Evolutionary conservation across 2,797 vertebrate genomes (phyloP), one percentile per base, ranked within the genome.

Genomic region (Macrochelys suwanniensis): DNA sequence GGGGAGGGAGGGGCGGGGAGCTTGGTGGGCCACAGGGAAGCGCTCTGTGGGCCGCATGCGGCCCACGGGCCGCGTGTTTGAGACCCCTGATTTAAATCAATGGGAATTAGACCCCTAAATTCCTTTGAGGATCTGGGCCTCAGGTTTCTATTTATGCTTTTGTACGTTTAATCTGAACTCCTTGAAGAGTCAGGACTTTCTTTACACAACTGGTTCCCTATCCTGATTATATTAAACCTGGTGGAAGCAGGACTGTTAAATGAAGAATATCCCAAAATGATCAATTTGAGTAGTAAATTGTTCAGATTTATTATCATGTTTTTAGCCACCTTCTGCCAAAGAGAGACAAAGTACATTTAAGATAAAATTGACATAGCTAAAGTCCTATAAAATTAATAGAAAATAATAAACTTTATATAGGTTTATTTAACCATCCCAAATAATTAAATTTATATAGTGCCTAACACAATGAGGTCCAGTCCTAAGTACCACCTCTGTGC

Each of bases 111-210:
- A 61, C 31, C 13, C 31, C 31, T 61, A 15, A 33, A 33, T 61
- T 61, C 31, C 31, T 61, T 61, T 61, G 31, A 33, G 59, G 59
- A 61, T 61, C 59, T 61, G 31, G 59, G 31, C 31, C 31, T 61
- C 28, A 16, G 31, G 13, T 31, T 19, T 51, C 90, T 88, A 86
- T 85, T 56, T 76, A 51, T 28, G 71, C 61, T 90, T 86, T 53
- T 51, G 86, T 87, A 65, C 5, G 80, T 11, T 91, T 93, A 84
- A 54, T 88, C 82, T 88, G 33, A 82, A 90, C 76, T 21, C 89
- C 11, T 74, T 23, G 81, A 82, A 0, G 2, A 82, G 21, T 84
- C 25, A 16, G 47, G 1, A n/a, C 0, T 84, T 81, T 59, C 28
- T 80, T 92, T 80, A 53, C 80, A 11, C 31, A 47, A 5, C 1